These are phyloP conservation scores for Gobio gobio DNA, from an alignment of 2,113 vertebrate species.

Conservation along the genomic window DNA sequence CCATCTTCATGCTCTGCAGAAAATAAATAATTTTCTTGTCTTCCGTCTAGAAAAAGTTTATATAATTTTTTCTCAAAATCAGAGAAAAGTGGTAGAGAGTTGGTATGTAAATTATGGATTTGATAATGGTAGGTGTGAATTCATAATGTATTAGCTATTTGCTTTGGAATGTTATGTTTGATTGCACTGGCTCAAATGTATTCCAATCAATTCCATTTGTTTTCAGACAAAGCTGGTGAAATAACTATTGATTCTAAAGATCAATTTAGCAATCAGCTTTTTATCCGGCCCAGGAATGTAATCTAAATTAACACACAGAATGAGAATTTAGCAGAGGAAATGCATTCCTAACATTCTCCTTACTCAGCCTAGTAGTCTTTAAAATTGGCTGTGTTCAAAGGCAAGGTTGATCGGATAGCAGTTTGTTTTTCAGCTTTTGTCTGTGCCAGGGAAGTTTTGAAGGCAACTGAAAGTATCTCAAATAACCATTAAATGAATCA, in stretches of 20 bases:
- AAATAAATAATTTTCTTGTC: too few relatives aligned
- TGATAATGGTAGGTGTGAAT: background rate
- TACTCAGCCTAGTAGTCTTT: background rate
- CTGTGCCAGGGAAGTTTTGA: background rate
- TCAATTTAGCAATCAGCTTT: background rate
- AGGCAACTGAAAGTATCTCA: background rate
- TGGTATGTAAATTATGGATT: background rate
- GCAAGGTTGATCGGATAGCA: background rate
- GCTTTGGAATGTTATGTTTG: background rate
- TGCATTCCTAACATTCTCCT: background rate
- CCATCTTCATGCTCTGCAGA: too few relatives aligned
- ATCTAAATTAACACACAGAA: background rate
- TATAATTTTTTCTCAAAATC: too few relatives aligned
- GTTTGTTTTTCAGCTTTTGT: background rate
- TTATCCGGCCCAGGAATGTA: background rate
- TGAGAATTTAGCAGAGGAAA: background rate
- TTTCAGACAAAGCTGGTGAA: background rate
- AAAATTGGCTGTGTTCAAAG: background rate
- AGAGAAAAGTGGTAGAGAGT: background rate
- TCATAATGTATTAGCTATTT: background rate
- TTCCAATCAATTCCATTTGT: background rate
- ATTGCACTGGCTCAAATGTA: background rate
- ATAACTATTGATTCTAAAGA: constrained; percentile 19
- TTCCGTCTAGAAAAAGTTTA: too few relatives aligned
- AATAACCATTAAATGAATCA: background rate